Base-by-base conservation (phyloP, 2,888 invertebrate genomes). In the Rotaria socialis region DNA sequence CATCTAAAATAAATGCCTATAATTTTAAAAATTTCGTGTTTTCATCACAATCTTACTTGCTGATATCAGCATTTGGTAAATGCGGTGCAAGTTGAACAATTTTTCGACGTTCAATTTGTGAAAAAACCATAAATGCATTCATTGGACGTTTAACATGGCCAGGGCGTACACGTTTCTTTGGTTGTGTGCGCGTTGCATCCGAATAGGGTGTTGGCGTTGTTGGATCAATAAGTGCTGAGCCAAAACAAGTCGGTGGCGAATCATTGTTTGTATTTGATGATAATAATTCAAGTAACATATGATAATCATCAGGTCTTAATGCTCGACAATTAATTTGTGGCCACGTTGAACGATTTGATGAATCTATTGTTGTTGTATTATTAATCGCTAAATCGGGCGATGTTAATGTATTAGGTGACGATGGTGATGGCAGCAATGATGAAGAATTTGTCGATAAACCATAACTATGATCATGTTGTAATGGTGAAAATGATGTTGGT, bases 51-150 rank as follows among this genome's bases (percentile, higher is more conserved):
- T 16, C 89, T 58, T 89, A 94, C 91, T 98, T 98, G 87, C 96
- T 96, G 90, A 98, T 97, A 92, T 97, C 97, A 27, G 97, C 97
- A 92, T 98, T 98, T 93, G 98, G 97, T 94, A 97, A 95, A 90
- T 97, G 97, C 1, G 97, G 97, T 86, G 96, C 95, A 88, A 94
- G 94, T 91, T 96, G 96, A 92, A 96, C 96, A 89, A 98, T 97
- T 93, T 96, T 96, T 91, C 96, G 94, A 89, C 97, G 94, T 91
- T 97, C 96, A 89, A 97, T 96, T 92, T 98, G 97, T 88, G 96
- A 96, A 97, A 97, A 97, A 86, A 97, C 97, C 97, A 97, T 97
- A 92, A 97, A 97, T 88, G 96, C 96, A 92, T 98, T 98, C 97
- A 98, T 98, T 87, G 98, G 98, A 90, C 97, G 93, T 92, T 98